Percentiles rank a stretch among this genome's conserved stretches.
phyloP scores from a whole-genome alignment of 2,888 invertebrate genomes.

The Tethea ocularis region DNA sequence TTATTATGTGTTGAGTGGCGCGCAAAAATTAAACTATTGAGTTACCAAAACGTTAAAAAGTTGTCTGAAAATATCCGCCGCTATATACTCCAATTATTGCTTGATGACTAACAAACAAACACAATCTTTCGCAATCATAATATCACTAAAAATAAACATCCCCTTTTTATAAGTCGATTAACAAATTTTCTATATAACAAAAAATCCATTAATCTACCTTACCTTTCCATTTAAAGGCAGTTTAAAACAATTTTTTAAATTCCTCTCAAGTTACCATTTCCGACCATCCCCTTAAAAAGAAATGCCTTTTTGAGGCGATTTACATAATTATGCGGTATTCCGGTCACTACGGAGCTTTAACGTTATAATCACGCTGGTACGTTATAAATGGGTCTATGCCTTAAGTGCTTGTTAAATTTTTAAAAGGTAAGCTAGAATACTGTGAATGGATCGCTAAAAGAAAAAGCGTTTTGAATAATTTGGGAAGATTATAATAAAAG shows the following conservation, averaged over 20 bases:
- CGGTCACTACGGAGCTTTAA: slow-evolving; percentile 13
- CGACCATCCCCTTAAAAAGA: slow-evolving; percentile 4
- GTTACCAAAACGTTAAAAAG: too few species aligned
- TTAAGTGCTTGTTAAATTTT: slow-evolving; percentile 32
- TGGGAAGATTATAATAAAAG: too few species aligned
- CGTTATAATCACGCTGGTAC: slow-evolving; percentile 11
- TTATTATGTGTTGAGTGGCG: too few species aligned
- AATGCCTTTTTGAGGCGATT: slow-evolving; percentile 16
- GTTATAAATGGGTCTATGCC: slow-evolving; percentile 11
- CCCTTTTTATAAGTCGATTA: not conserved
- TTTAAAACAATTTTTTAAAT: slow-evolving; percentile 9
- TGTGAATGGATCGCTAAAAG: not conserved
- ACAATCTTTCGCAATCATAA: too few species aligned
- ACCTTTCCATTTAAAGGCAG: not conserved
- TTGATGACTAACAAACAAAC: too few species aligned
- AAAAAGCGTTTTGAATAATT: not conserved
- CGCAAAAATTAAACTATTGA: too few species aligned
- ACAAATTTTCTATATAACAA: not conserved
- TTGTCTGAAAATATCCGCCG: too few species aligned
- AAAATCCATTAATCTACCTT: slow-evolving; percentile 1
- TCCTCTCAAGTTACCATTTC: slow-evolving; percentile 8
- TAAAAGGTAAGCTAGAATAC: slow-evolving; percentile 21
- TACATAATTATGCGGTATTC: slow-evolving; percentile 38
- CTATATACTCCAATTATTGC: too few species aligned
- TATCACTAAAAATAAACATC: not conserved